phyloP scores from a whole-genome alignment of 2,888 invertebrate species.

The Spodoptera picta region DNA sequence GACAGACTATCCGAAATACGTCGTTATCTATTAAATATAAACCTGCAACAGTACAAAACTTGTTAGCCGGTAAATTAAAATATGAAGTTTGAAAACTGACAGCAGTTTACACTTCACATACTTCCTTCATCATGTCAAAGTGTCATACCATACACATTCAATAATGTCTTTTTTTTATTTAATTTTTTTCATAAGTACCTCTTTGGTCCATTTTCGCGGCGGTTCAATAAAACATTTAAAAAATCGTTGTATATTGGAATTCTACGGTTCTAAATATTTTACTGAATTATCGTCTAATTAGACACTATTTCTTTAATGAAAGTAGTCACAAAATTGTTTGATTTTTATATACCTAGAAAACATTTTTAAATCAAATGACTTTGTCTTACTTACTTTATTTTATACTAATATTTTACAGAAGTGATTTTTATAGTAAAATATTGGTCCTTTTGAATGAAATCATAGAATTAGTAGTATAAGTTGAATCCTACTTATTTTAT shows the following conservation, averaged over 20 bases:
- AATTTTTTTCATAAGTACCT: too few species aligned
- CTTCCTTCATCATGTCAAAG: conserved; percentile 3
- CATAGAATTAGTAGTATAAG: conserved; percentile 63
- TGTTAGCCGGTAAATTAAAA: conserved; percentile 21
- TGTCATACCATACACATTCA: conserved; percentile 7
- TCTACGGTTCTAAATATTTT: too few species aligned
- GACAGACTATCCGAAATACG: conserved; percentile 31
- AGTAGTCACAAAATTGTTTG: conserved; percentile 34
- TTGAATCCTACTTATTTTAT: conserved; percentile 64
- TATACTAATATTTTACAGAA: conserved; percentile 39
- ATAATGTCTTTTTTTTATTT: conserved; percentile 8
- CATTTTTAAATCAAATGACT: conserved; percentile 11
- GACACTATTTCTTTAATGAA: conserved; percentile 13
- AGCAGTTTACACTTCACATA: not conserved
- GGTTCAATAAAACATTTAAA: not conserved
- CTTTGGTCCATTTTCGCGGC: too few species aligned
- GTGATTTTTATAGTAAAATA: conserved; percentile 51
- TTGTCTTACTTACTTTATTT: conserved; percentile 29
- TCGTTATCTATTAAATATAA: conserved; percentile 24
- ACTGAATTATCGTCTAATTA: too few species aligned
- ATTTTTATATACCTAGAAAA: not conserved
- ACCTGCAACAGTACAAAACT: conserved; percentile 45
- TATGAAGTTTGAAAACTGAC: not conserved
- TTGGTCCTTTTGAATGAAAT: conserved; percentile 55
- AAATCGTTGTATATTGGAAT: conserved; percentile 4